Percentiles rank a stretch among this genome's conserved stretches.
These are phyloP conservation scores for Dryocosmus kuriphilus DNA, from an alignment of 2,888 invertebrate species.

Conservation along the genomic window DNA sequence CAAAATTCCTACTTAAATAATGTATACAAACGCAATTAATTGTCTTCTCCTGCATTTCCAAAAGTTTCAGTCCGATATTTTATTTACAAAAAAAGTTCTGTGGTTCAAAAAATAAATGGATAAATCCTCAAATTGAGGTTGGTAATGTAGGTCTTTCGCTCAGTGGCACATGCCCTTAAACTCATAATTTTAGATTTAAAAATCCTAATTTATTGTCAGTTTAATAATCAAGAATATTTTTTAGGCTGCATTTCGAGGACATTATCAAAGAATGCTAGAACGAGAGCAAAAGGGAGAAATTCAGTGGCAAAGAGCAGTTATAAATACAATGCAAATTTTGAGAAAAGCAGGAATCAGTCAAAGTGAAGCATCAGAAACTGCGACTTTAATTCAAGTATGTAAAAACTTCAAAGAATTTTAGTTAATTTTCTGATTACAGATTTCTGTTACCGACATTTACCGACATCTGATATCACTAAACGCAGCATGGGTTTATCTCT, in stretches of 20 bases:
- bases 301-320: constrained; percentile 70
- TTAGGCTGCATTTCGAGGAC: constrained; percentile 69
- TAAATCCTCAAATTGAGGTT: too few relatives aligned
- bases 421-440: neutral
- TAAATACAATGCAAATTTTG: constrained; percentile 68
- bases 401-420: constrained; percentile 43
- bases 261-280: constrained; percentile 66
- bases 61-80: too few relatives aligned
- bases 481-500: too few relatives aligned
- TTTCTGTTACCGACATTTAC: neutral
- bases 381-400: constrained; percentile 67
- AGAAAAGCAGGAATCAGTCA: constrained; percentile 65
- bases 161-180: too few relatives aligned
- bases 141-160: too few relatives aligned
- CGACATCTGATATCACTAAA: too few relatives aligned
- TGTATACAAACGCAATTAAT: too few relatives aligned
- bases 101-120: too few relatives aligned
- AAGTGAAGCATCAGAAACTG: constrained; percentile 63
- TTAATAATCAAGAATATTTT: neutral
- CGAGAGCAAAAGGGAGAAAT: constrained; percentile 66
- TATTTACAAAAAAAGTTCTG: too few relatives aligned
- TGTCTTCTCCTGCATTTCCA: too few relatives aligned
- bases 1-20: too few relatives aligned
- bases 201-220: neutral
- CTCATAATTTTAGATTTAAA: too few relatives aligned